Evolutionary conservation across 2,797 vertebrate species (phyloP), one percentile per base, ranked within the genome.

Genomic region (Scleropages formosus): DNA sequence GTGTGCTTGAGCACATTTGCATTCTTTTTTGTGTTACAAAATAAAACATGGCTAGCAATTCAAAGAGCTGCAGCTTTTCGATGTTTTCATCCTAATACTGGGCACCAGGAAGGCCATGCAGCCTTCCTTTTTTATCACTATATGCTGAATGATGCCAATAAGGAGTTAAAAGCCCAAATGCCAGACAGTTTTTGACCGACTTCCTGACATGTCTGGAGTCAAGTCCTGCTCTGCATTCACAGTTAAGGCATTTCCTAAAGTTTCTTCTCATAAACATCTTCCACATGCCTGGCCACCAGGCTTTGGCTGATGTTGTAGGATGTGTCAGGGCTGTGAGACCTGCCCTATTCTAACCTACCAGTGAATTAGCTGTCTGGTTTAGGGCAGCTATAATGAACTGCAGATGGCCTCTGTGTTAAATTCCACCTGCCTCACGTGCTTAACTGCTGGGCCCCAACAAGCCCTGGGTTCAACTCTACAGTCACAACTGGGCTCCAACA

Each of bases 141-240:
- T 15, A 79, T 72, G 53, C 66, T 78, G 81, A 85, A 78, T 84
- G 80, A 85, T 80, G 79, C 83, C 59, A 20, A 31, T 24, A 64
- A 12, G 6, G 26, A 56, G 70, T 4, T 24, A 22, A 51, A 53
- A 64, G n/a, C 46, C 26, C 26, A 31, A 56, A 56, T 64, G 60
- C 31, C 53, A 49, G 24, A 44, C 15, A 7, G 51, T 27, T 20
- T 66, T 49, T 24, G 12, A 27, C n/a, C 11, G 24, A 24, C 9
- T 46, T 46, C 58, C 22, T 16, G 1, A 11, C 10, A 62, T 16
- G 12, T 75, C 22, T 27, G 66, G n/a, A 44, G 51, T 31, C 26
- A 11, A 20, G 13, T 56, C 59, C 12, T 6, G n/a, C 26, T 4
- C 51, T 51, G 26, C 24, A 58, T 58, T 18, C 9, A 27, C 26